Evolutionary conservation across 2,113 vertebrate species (phyloP).

Genomic region (Eubucco bourcierii): DNA sequence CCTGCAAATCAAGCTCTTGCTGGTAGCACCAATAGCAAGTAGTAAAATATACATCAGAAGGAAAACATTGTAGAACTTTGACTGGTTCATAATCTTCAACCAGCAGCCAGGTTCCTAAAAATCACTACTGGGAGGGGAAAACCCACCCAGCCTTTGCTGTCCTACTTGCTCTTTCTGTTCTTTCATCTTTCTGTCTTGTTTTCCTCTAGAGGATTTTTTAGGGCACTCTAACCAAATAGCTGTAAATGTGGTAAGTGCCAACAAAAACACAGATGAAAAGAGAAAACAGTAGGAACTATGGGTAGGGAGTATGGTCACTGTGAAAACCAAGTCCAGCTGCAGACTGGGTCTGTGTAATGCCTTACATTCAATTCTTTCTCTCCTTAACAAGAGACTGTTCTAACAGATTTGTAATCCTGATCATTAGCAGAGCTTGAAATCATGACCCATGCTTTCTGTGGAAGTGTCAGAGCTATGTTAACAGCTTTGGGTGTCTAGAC

Average conservation of each 20-base stretch:
- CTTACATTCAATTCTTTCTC: not conserved
- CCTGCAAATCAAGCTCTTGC: not conserved
- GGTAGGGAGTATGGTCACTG: not conserved
- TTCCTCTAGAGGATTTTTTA: not conserved
- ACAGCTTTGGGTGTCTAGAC: not conserved
- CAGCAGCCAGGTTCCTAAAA: not conserved
- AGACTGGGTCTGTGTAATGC: not conserved
- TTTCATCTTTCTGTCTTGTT: not conserved
- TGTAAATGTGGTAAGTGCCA: not conserved
- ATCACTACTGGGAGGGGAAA: rapidly evolving
- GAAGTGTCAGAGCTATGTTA: not conserved
- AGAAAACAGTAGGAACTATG: not conserved
- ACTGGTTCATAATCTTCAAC: not conserved
- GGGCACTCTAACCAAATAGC: not conserved
- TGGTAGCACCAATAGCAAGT: not conserved
- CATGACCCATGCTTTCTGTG: not conserved
- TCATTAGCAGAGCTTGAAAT: not conserved
- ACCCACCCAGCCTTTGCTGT: rapidly evolving
- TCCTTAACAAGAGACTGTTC: not conserved
- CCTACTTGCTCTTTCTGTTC: not conserved
- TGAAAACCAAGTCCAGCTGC: not conserved
- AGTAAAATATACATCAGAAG: not conserved
- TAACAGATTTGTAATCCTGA: not conserved
- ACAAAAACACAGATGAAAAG: not conserved
- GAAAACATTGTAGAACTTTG: not conserved